phyloP scores from a whole-genome alignment of 2,888 invertebrate species.

The Polyploca ridens region DNA sequence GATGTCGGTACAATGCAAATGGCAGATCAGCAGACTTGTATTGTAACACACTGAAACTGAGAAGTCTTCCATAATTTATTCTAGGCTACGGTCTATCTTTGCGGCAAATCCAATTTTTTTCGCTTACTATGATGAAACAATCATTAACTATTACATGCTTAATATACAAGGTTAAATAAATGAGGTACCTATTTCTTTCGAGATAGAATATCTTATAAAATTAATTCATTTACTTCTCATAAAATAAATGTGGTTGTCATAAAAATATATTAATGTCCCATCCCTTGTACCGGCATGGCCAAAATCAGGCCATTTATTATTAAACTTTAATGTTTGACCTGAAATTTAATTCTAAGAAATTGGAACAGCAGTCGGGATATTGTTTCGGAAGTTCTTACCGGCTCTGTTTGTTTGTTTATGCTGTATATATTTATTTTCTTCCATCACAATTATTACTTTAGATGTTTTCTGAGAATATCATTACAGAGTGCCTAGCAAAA shows the following conservation, averaged over 20 bases:
- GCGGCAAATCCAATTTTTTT: too few relatives aligned
- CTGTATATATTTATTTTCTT: neutral
- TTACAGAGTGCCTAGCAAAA: neutral
- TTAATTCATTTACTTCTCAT: too few relatives aligned
- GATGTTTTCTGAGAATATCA: neutral
- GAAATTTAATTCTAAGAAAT: slow-evolving; percentile 7
- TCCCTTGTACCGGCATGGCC: neutral
- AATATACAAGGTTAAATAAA: too few relatives aligned
- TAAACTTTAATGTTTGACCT: slow-evolving; percentile 4
- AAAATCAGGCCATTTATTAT: slow-evolving; percentile 1
- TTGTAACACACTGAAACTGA: too few relatives aligned
- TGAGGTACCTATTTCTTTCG: too few relatives aligned
- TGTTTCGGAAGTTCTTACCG: neutral
- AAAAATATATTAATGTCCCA: neutral
- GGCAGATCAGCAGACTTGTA: too few relatives aligned
- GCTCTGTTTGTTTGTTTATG: neutral
- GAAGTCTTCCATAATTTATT: too few relatives aligned
- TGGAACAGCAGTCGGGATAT: neutral
- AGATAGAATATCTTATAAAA: too few relatives aligned
- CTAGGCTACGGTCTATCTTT: too few relatives aligned
- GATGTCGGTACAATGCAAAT: too few relatives aligned
- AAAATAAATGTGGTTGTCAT: neutral
- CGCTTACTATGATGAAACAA: too few relatives aligned
- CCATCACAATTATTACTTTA: slow-evolving; percentile 1
- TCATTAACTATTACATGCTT: too few relatives aligned